Percentiles rank a stretch among this genome's conserved stretches.
Evolutionary conservation across 2,113 vertebrate species (phyloP).

Genomic region (Solenodon paradoxus): DNA sequence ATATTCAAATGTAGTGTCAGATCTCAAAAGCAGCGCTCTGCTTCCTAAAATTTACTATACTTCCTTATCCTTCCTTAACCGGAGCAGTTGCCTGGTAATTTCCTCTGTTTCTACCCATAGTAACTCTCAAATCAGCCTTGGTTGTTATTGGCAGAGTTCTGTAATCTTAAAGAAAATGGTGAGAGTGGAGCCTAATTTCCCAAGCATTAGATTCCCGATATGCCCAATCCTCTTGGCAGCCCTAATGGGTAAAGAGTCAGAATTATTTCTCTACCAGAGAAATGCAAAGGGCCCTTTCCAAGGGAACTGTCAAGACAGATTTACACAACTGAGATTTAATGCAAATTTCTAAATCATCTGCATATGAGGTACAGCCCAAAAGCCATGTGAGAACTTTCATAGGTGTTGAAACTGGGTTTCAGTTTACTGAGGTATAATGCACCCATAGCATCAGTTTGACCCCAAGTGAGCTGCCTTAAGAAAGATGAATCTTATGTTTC

Average conservation of each 20-base stretch:
- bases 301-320: not conserved
- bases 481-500: not conserved
- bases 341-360: not conserved
- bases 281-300: not conserved
- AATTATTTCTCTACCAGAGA: not conserved
- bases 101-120: constrained; percentile 19
- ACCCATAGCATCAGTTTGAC: not conserved
- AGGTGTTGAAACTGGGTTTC: not conserved
- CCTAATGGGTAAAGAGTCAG: not conserved
- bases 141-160: not conserved
- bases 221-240: not conserved
- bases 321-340: not conserved
- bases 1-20: constrained; percentile 14
- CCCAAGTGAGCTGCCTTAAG: not conserved
- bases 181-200: not conserved
- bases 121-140: constrained; percentile 14
- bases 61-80: not conserved
- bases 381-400: not conserved
- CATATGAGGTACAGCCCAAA: not conserved
- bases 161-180: not conserved
- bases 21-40: not conserved
- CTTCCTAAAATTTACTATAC: not conserved
- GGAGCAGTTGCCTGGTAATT: not conserved
- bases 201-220: not conserved
- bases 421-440: not conserved